Conservation (phyloP, 2,113 vertebrate genomes). For the Campylomormyrus tamandua region DNA sequence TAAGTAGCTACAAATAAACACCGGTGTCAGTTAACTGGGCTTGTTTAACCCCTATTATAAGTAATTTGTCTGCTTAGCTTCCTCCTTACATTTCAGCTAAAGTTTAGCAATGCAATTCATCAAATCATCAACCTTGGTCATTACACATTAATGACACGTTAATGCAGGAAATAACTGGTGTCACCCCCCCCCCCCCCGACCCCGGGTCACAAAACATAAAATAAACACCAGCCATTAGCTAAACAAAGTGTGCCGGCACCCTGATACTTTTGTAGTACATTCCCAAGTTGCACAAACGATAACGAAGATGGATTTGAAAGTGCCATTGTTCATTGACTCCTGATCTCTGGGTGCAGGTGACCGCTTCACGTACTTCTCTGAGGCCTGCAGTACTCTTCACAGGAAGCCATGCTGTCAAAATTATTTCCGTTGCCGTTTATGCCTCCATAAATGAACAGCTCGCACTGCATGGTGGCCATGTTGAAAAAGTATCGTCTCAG, state of each 20-base stretch:
- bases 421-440: slow-evolving; percentile 69
- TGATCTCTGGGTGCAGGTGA: neutral
- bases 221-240: neutral
- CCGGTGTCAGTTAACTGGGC: neutral
- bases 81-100: neutral
- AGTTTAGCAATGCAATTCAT: neutral
- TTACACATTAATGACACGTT: neutral
- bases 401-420: slow-evolving; percentile 63
- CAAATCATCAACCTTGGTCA: neutral
- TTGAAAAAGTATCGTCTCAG: slow-evolving; percentile 73
- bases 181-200: neutral
- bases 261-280: neutral
- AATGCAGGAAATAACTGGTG: neutral
- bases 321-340: neutral
- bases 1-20: neutral
- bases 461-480: slow-evolving; percentile 76
- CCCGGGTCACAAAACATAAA: neutral
- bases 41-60: neutral
- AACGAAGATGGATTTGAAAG: neutral
- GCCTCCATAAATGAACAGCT: slow-evolving; percentile 66
- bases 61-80: neutral
- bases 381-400: slow-evolving; percentile 70
- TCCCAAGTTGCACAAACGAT: neutral
- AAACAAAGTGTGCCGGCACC: neutral
- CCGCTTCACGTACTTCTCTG: slow-evolving; percentile 57